Evolutionary conservation across 2,113 vertebrate genomes (phyloP).

Genomic region (Cebus imitator): DNA sequence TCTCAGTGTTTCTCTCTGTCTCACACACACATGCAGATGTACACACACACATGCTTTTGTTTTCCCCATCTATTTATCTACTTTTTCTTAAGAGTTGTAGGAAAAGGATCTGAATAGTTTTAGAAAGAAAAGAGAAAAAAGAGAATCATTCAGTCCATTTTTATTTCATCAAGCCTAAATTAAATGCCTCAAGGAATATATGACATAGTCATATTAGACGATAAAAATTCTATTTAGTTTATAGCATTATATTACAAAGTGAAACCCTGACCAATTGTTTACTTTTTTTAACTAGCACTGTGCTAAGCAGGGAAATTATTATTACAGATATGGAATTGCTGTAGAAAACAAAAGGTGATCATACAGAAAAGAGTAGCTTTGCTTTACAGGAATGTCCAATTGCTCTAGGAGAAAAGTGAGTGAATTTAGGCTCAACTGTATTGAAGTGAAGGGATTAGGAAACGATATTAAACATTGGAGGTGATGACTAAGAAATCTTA

Average conservation of each 20-base stretch:
- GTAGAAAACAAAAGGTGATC: neutral
- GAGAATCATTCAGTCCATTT: neutral
- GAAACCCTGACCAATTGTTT: neutral
- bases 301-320: neutral
- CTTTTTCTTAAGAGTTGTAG: neutral
- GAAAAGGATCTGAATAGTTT: neutral
- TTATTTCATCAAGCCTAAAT: neutral
- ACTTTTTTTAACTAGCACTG: neutral
- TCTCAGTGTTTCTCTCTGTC: neutral
- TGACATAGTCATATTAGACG: neutral
- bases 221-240: neutral
- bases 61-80: neutral
- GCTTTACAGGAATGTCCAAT: neutral
- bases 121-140: neutral
- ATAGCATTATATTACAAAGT: neutral
- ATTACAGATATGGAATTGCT: neutral
- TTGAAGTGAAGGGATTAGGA: neutral
- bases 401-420: neutral
- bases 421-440: neutral
- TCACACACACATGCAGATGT: no score
- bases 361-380: neutral
- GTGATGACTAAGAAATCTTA: neutral
- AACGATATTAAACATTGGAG: neutral
- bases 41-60: no score
- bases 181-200: neutral